Evolutionary conservation across 1,140 invertebrate genomes (phyloP).

Genomic region (Danaus plexippus): DNA sequence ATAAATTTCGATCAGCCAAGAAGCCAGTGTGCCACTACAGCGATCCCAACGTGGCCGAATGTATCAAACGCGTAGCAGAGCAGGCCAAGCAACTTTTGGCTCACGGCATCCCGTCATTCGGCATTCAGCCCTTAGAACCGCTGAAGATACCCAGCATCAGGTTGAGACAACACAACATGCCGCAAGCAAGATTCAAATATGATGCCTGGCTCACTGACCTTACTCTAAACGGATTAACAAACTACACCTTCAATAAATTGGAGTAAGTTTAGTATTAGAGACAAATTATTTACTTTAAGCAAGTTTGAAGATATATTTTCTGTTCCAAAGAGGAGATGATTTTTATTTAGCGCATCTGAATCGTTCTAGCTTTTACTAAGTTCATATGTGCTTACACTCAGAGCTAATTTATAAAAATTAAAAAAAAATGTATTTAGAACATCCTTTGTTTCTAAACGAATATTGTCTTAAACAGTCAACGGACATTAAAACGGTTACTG

Average conservation of each 20-base stretch:
- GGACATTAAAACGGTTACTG: too few relatives aligned
- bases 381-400: too few relatives aligned
- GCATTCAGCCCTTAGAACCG: slow-evolving; percentile 56
- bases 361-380: too few relatives aligned
- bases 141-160: slow-evolving; percentile 56
- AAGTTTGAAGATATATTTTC: too few relatives aligned
- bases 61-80: slow-evolving; percentile 71
- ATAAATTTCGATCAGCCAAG: slow-evolving; percentile 20
- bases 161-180: slow-evolving; percentile 54
- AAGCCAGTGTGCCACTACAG: slow-evolving; percentile 72
- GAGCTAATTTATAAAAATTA: too few relatives aligned
- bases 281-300: too few relatives aligned
- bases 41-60: slow-evolving; percentile 74
- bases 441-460: too few relatives aligned
- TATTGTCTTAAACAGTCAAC: too few relatives aligned
- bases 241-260: slow-evolving; percentile 64
- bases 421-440: too few relatives aligned
- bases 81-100: slow-evolving; percentile 44
- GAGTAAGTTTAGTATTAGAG: slow-evolving; percentile 50
- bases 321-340: too few relatives aligned
- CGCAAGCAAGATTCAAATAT: slow-evolving; percentile 56
- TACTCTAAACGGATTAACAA: slow-evolving; percentile 52
- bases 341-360: too few relatives aligned
- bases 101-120: slow-evolving; percentile 47
- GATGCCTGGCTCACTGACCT: slow-evolving; percentile 65